Conservation (phyloP, 1,140 invertebrate genomes). For the Polyergus mexicanus region DNA sequence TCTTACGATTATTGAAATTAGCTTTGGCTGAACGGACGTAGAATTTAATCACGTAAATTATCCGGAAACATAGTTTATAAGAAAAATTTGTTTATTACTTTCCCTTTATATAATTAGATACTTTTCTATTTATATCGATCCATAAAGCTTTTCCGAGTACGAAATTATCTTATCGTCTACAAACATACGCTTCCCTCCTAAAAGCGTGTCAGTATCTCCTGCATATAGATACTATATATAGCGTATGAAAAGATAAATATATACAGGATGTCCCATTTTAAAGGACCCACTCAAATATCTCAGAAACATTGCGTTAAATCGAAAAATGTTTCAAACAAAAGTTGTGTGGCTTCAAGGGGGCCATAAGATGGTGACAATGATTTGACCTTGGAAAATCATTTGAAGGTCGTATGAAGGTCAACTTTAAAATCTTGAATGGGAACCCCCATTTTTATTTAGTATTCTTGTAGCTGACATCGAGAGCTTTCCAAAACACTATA, state of each 20-base stretch:
- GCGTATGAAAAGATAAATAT: slow-evolving; percentile 68
- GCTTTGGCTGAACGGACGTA: neutral
- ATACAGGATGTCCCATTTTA: too few relatives aligned
- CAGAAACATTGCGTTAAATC: too few relatives aligned
- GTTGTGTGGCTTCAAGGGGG: too few relatives aligned
- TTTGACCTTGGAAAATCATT: too few relatives aligned
- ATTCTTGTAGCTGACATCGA: too few relatives aligned
- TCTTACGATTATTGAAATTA: neutral
- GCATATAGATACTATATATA: slow-evolving; percentile 35
- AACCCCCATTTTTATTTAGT: too few relatives aligned
- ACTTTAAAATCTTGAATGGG: too few relatives aligned
- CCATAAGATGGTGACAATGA: too few relatives aligned
- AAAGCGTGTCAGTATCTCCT: slow-evolving; percentile 52
- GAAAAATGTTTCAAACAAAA: too few relatives aligned
- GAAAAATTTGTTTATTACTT: neutral
- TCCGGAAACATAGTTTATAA: neutral
- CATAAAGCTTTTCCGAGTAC: slow-evolving; percentile 34
- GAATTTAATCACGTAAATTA: slow-evolving; percentile 15
- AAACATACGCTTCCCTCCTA: slow-evolving; percentile 44
- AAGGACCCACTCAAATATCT: too few relatives aligned
- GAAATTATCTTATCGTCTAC: slow-evolving; percentile 61
- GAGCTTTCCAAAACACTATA: too few relatives aligned
- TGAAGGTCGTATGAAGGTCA: too few relatives aligned
- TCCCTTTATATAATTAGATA: neutral
- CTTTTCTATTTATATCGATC: slow-evolving; percentile 46